Conservation (phyloP, 2,888 invertebrate genomes). For the Conistra vaccinii region DNA sequence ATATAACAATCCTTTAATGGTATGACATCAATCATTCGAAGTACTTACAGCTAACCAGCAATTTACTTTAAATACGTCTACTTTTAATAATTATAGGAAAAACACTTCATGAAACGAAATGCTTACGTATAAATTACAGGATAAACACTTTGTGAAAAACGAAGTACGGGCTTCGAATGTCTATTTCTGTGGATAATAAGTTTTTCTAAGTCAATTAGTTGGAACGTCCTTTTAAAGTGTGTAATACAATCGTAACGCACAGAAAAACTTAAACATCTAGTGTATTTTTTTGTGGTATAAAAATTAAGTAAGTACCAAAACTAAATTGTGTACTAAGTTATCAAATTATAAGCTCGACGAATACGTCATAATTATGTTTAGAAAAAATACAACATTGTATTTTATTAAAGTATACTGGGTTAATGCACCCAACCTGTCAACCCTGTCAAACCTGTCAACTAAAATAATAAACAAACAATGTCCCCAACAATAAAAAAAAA, state of each 20-base stretch:
- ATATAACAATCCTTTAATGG: background rate
- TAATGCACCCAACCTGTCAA: background rate
- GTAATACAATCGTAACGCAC: background rate
- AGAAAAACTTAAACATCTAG: background rate
- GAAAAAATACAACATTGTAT: background rate
- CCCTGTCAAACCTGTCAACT: too few species aligned
- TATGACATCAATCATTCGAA: slow-evolving; percentile 7
- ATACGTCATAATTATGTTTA: background rate
- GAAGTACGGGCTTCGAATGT: background rate
- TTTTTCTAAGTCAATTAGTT: background rate
- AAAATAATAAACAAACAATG: background rate
- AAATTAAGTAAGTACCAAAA: background rate
- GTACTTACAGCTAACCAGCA: background rate
- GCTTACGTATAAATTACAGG: too few species aligned
- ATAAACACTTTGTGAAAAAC: background rate
- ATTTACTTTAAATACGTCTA: background rate
- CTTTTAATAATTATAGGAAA: background rate
- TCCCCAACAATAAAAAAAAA: background rate
- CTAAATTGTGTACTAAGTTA: background rate
- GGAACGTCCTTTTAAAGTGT: background rate
- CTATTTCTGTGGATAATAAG: background rate
- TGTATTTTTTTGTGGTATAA: background rate
- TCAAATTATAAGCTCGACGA: too few species aligned
- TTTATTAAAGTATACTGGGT: background rate
- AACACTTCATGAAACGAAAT: background rate